Base-by-base conservation (phyloP, 1,140 invertebrate genomes). In the Aphaenogaster floridana region DNA sequence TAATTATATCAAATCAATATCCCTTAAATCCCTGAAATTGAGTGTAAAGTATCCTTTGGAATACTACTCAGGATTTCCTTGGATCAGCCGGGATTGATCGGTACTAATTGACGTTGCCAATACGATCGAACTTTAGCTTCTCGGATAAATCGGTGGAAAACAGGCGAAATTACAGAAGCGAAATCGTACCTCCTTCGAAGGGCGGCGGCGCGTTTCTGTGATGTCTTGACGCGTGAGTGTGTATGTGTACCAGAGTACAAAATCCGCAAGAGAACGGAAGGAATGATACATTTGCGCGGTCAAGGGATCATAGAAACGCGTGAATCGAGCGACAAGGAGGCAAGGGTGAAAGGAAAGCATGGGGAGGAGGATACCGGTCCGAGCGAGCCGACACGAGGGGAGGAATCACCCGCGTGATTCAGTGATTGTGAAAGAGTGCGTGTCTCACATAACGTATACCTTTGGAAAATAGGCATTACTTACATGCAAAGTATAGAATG, bases 401-500 rank as follows among this genome's bases (percentile, higher is more conserved):
- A 48, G 42, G 34, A 86, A n/a, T 86, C 63, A 76, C 54, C 21
- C 48, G 52, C 42, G 63, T 77, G 36, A 90, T 86, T 87, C 61
- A 68, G 50, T 78, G 83, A 83, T 84, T 61, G 87, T 15, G 54
- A 84, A 63, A 59, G 71, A 69, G 64, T 88, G 64, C 66, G 63
- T 87, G 86, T 87, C 89, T 90, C 83, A 28, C 39, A 91, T 91
- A 64, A 90, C 89, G 28, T 84, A 94, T 92, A 88, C 92, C 88
- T 94, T 95, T 96, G 96, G 97, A 97, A 97, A 97, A 97, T 97
- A 96, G 96, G 97, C 97, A 97, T 97, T 97, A 97, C 96, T 98
- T 97, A 97, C 97, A 97, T 98, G 97, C 97, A 97, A 98, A 98
- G 97, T 98, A 97, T 97, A 97, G 97, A 97, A 96, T 97, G 97